These are phyloP conservation scores for Horisme vitalbata DNA, from an alignment of 2,888 invertebrate genomes.

Conservation along the genomic window DNA sequence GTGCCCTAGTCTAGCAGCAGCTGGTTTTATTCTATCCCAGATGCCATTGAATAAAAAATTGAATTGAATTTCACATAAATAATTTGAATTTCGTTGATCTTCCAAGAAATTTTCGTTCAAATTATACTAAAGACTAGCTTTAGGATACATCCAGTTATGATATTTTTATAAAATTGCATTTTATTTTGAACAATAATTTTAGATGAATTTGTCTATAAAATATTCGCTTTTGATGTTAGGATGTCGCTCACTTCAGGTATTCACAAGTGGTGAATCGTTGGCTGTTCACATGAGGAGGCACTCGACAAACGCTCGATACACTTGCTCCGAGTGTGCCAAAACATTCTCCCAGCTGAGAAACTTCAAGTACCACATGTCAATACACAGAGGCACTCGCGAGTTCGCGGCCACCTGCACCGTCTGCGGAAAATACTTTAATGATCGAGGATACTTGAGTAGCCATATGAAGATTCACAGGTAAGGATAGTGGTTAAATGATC, in stretches of 20 bases:
- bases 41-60: no score
- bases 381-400: conserved; percentile 92
- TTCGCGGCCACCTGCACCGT: conserved; percentile 86
- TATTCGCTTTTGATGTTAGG: no score
- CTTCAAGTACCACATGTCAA: conserved; percentile 92
- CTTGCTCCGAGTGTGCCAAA: conserved; percentile 89
- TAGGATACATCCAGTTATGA: no score
- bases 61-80: no score
- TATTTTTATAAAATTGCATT: no score
- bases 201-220: no score
- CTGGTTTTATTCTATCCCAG: no score
- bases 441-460: conserved; percentile 91
- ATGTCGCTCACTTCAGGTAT: conserved; percentile 46
- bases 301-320: conserved; percentile 76
- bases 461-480: conserved; percentile 92
- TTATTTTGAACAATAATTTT: no score
- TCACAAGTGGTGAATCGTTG: conserved; percentile 47
- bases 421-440: conserved; percentile 93
- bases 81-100: no score
- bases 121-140: no score
- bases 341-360: conserved; percentile 92
- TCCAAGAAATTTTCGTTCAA: no score
- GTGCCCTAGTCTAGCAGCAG: no score
- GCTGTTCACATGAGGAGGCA: conserved; percentile 51
- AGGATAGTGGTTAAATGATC: not conserved